Conservation (phyloP, 2,113 vertebrate genomes). For the Archilochus colubris region DNA sequence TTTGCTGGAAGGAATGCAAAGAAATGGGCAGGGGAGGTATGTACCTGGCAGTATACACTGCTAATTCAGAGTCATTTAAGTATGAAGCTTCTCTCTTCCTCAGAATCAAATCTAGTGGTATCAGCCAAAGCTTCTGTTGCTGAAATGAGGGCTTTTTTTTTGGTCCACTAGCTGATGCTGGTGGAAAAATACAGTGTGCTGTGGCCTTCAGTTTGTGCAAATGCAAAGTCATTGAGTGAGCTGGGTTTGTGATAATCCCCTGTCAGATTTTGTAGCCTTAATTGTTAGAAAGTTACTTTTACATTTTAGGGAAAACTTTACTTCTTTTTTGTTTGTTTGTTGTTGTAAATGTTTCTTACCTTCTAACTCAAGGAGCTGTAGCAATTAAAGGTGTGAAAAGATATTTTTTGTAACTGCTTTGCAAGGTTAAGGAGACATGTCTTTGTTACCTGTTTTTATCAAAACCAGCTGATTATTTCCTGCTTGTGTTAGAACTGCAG, state of each 20-base stretch:
- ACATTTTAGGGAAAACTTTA: neutral
- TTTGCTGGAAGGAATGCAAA: constrained; percentile 78
- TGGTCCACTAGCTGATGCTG: neutral
- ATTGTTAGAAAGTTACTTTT: neutral
- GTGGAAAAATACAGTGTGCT: neutral
- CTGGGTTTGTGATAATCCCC: neutral
- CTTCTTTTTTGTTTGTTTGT: neutral
- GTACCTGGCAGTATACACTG: neutral
- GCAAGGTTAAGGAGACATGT: neutral
- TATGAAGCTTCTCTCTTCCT: neutral
- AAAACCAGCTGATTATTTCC: constrained; percentile 14
- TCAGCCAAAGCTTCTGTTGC: neutral
- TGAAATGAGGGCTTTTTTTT: neutral
- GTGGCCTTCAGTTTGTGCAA: neutral
- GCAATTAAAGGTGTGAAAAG: neutral
- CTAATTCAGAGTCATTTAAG: neutral
- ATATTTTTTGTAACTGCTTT: neutral
- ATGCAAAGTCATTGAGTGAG: neutral
- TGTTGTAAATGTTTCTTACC: neutral
- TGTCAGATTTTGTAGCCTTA: neutral
- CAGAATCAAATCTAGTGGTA: neutral
- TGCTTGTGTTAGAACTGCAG: neutral
- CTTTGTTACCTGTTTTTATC: constrained; percentile 1
- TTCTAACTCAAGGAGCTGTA: neutral
- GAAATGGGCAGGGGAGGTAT: constrained; percentile 66